A percentile compares a stretch with the other conserved stretches of the same genome.
Conservation (phyloP, 2,888 invertebrate species). For the Drosophila paranaensis region DNA sequence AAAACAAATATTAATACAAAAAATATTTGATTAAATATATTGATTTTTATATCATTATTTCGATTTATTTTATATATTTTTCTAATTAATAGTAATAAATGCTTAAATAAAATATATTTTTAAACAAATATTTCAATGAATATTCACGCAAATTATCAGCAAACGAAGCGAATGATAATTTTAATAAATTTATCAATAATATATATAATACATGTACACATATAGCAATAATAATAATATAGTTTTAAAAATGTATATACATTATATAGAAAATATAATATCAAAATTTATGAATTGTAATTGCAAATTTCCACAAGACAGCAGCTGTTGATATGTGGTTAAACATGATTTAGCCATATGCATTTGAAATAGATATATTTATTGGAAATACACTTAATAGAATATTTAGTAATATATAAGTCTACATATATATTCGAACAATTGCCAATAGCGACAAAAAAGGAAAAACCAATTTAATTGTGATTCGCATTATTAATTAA, state of each 20-base stretch:
- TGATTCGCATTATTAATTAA: conserved; percentile 38
- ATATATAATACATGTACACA: not conserved
- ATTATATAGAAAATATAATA: too few species aligned
- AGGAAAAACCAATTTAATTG: conserved; percentile 4
- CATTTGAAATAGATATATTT: not conserved
- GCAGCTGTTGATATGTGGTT: not conserved
- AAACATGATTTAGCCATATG: not conserved
- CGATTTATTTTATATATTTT: too few species aligned
- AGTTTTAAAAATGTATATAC: not conserved
- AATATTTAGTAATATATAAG: conserved; percentile 3
- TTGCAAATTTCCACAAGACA: not conserved
- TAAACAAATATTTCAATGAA: too few species aligned
- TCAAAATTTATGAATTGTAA: not conserved
- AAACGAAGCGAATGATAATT: too few species aligned
- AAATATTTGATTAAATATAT: too few species aligned
- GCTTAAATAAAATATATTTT: too few species aligned
- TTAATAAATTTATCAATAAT: too few species aligned
- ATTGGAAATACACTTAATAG: not conserved
- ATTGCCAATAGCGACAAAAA: not conserved
- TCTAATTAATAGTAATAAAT: too few species aligned
- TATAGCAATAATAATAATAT: not conserved
- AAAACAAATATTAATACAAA: too few species aligned
- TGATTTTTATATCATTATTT: too few species aligned
- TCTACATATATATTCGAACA: not conserved
- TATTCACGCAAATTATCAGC: too few species aligned